phyloP scores from a whole-genome alignment of 1,140 invertebrate species.

The Saccostrea echinata region DNA sequence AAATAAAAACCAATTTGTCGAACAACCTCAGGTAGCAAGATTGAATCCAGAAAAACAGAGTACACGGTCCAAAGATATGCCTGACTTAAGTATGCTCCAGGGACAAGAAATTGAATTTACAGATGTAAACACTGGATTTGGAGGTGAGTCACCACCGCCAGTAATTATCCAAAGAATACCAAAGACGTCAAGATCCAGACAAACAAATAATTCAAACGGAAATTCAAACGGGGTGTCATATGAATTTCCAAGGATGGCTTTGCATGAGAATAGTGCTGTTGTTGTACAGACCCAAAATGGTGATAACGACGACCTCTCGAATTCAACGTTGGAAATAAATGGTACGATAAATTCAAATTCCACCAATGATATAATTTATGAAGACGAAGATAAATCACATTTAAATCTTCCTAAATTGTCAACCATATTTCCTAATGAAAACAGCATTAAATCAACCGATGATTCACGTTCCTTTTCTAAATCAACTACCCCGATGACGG shows the following conservation, averaged over 20 bases:
- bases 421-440: neutral
- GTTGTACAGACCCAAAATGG: neutral
- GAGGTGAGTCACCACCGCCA: neutral
- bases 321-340: conserved; percentile 2
- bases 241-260: neutral
- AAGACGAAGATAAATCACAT: too few relatives aligned
- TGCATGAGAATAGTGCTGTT: conserved; percentile 11
- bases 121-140: neutral
- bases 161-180: conserved; percentile 26
- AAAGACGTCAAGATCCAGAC: neutral
- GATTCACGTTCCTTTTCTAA: neutral
- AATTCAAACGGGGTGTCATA: conserved; percentile 14
- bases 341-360: neutral
- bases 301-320: neutral
- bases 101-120: neutral
- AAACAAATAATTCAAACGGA: neutral
- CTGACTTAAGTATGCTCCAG: neutral
- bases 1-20: neutral
- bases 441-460: neutral
- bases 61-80: neutral
- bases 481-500: neutral
- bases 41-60: neutral
- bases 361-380: too few relatives aligned
- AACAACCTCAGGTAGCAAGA: neutral
- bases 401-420: neutral